Evolutionary conservation across 2,797 vertebrate genomes (phyloP).

Genomic region (Prionace glauca): DNA sequence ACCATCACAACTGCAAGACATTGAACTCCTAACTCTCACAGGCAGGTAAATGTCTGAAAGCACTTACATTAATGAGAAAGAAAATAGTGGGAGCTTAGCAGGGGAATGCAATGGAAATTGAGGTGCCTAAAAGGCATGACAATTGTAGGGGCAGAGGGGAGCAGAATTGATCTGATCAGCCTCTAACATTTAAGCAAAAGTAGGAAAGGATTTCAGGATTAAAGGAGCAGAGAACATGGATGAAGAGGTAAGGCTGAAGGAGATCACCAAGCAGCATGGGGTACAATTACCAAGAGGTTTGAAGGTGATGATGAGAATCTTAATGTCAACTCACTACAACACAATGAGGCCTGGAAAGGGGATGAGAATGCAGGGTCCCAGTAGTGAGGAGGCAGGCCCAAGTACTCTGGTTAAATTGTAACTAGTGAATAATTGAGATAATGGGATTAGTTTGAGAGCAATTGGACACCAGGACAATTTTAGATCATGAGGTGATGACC

Average conservation of each 20-base stretch:
- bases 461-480: background rate
- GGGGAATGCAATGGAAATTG: background rate
- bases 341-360: background rate
- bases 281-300: background rate
- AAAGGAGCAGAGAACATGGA: background rate
- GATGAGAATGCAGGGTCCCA: background rate
- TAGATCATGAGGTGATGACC: background rate
- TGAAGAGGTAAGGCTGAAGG: background rate
- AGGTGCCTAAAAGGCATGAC: background rate
- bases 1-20: background rate
- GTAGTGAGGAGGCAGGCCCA: background rate
- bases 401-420: background rate
- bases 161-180: background rate
- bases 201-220: background rate
- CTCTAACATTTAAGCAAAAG: background rate
- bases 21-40: background rate
- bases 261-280: background rate
- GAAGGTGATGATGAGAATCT: background rate
- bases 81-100: background rate
- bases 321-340: background rate
- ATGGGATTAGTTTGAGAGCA: background rate
- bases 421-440: background rate
- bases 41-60: background rate
- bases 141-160: background rate
- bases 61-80: background rate